Evolutionary conservation across 2,888 invertebrate species (phyloP), one percentile per base, ranked within the genome.

Genomic region (Plebejus melissa): DNA sequence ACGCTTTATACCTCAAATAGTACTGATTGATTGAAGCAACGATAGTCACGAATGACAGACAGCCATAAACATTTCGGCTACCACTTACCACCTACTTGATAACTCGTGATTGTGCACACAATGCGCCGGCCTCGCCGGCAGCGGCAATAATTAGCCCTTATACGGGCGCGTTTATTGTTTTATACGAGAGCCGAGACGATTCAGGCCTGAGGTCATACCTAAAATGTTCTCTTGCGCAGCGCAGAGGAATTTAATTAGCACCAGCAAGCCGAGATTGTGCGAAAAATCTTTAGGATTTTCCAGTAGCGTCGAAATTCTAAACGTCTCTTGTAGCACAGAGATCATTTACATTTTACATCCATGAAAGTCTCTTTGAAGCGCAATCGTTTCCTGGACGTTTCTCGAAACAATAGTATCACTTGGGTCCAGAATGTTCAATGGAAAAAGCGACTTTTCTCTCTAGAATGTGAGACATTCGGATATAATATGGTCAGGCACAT

Each of bases 131-230:
- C 60, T 60, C 28, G 60, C 28, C 9, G 3, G 60, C 28, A 22
- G 60, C 58, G 69, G 32, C 69, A 69, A 38, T 69, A 69, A 69
- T 69, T 69, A 69, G 69, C 38, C 69, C 69, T 38, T 69, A 38
- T 69, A 38, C 36, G 69, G 69, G 36, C 69, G 5, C 69, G 60
- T 60, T 60, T 60, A 69, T 69, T 69, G 69, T 69, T 69, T 38
- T 69, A 69, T 69, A 38, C 69, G 38, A 38, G 69, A 16, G 36
- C 69, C 32, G 36, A 69, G 69, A 69, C 69, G 69, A 69, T 69
- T 38, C 5, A 16, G 69, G n/a, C 69, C 11, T 38, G 38, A 69
- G 38, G 69, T 69, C 60, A 28, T 28, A 60, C 69, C 38, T 69
- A n/a, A 69, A 69, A 69, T 38, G 38, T 38, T 69, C 38, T n/a